A percentile compares a stretch with the other conserved stretches of the same genome.
Evolutionary conservation across 2,888 invertebrate genomes (phyloP).

Genomic region (Rhamphomyia laevipes): DNA sequence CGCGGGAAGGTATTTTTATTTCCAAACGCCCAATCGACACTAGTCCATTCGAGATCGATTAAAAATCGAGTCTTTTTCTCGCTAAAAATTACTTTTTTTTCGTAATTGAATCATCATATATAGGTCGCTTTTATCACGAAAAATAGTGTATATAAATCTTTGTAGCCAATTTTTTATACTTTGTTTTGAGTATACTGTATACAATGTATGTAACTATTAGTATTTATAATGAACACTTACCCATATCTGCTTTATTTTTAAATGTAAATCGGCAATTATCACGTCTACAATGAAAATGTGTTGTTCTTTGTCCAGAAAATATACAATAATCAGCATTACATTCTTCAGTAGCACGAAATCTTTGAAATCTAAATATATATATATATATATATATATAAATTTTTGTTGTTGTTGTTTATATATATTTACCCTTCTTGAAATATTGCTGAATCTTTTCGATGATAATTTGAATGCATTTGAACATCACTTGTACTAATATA

Average conservation of each 20-base stretch:
- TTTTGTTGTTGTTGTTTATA: background rate
- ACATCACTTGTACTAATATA: slow-evolving; percentile 98
- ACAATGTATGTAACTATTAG: no score
- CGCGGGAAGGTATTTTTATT: no score
- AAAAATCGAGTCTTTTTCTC: no score
- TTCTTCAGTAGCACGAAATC: slow-evolving; percentile 92
- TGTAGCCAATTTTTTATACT: no score
- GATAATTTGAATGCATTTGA: slow-evolving; percentile 99
- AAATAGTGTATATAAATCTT: no score
- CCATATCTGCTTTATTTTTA: slow-evolving; percentile 99
- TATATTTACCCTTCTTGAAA: slow-evolving; percentile 69
- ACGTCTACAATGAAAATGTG: slow-evolving; percentile 93
- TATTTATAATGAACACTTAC: no score
- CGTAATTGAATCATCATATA: no score
- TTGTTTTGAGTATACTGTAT: no score
- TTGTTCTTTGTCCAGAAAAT: slow-evolving; percentile 88
- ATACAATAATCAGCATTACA: slow-evolving; percentile 85
- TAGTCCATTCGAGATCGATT: no score
- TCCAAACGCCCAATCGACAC: no score
- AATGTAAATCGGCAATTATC: slow-evolving; percentile 89
- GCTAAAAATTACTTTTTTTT: no score
- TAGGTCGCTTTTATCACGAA: no score
- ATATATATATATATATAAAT: background rate
- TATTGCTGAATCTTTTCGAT: slow-evolving; percentile 94
- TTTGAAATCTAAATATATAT: slow-evolving; percentile 52